A percentile compares a stretch with the other conserved stretches of the same genome.
phyloP scores from a whole-genome alignment of 2,888 invertebrate species.

The Dendrolimus pini region DNA sequence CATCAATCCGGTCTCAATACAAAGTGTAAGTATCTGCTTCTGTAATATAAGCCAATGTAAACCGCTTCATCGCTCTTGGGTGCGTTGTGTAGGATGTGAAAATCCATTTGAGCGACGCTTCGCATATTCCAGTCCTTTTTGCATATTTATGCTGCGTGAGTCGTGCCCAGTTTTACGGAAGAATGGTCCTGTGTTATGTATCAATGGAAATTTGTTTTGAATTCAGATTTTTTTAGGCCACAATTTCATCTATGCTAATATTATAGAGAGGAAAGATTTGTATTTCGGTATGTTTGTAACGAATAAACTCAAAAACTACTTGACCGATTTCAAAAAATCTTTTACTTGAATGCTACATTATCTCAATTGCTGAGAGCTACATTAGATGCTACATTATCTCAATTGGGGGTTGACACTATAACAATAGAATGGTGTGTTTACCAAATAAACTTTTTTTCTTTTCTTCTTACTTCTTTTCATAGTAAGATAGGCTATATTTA shows the following conservation, averaged over 20 bases:
- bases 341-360: no score
- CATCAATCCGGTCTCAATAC: background rate
- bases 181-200: background rate
- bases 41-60: background rate
- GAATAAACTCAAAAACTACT: no score
- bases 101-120: background rate
- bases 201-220: background rate
- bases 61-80: background rate
- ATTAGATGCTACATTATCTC: no score
- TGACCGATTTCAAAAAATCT: no score
- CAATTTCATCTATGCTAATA: background rate
- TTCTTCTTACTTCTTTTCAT: no score
- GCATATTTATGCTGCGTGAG: background rate
- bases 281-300: no score
- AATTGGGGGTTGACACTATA: no score
- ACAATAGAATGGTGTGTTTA: no score
- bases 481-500: no score
- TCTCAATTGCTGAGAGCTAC: no score
- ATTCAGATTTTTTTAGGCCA: background rate
- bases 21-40: background rate
- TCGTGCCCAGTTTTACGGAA: background rate
- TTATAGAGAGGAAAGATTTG: no score
- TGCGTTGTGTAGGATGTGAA: background rate
- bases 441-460: no score
- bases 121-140: background rate